Evolutionary conservation across 2,888 invertebrate species (phyloP), one percentile per base, ranked within the genome.

Genomic region (Keiferia lycopersicella): DNA sequence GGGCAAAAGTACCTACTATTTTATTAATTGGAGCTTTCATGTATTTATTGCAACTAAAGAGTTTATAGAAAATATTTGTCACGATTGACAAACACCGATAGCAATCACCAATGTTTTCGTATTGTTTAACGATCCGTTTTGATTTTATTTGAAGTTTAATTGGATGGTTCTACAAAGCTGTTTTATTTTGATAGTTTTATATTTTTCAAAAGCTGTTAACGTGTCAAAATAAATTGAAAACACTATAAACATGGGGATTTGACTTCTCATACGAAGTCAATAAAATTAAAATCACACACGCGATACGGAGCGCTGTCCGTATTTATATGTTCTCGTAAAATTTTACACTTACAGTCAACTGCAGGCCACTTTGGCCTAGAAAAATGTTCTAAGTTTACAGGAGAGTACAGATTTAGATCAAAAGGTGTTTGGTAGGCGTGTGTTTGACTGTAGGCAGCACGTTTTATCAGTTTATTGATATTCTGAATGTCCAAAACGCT

Each of bases 401-500:
- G 1, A 53, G 14, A 26, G 51, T 53, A 14, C 2, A 14, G 11
- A 14, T 26, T 53, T 11, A 12, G 14, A 14, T 2, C 0, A 7
- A 53, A 20, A 22, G 26, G 14, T 11, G 14, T 22, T 2, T 26
- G 3, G 26, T 4, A 53, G 22, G 14, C 1, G 22, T 53, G 51
- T 53, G 51, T 22, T 53, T 1, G 51, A 53, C 51, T 14, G 51
- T 53, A 53, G 20, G 22, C 6, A 22, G 14, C 11, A 26, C 26
- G 11, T 53, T 53, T 53, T 53, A 53, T 53, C 51, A 53, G 51
- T 53, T 53, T 53, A 53, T 53, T 53, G 51, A 22, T 53, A 53
- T 53, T 53, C 51, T 53, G 14, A 22, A 53, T 53, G 22, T 53
- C 51, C 51, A 26, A 22, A 53, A 22, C 12, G 51, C 22, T 22